Base-by-base conservation (phyloP, 2,888 invertebrate genomes). In the Polyploca ridens region DNA sequence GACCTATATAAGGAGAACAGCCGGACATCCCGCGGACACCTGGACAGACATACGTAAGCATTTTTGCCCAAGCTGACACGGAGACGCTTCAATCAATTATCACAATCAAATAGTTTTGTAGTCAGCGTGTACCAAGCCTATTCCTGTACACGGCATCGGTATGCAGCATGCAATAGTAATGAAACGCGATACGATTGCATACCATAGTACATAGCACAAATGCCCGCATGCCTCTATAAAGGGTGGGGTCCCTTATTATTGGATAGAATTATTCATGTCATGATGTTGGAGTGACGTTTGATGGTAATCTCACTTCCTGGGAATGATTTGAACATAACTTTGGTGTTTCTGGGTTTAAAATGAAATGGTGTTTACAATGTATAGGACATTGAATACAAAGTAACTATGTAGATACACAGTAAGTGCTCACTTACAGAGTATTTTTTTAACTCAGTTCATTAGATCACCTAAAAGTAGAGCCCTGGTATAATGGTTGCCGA, bases 251-350 rank as follows among this genome's bases (percentile, higher is more conserved):
- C 88, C 87, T 87, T 87, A 86, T 88, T 89, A 88, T 89, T 89
- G 86, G 85, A 87, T 77, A 75, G 80, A 85, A 90, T 90, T 89
- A 89, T 88, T 85, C 84, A 86, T 86, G 81, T 85, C 85, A 84
- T 83, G 82, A 79, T 76, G 77, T 73, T 75, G 75, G 82, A 80
- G 80, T 84, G 84, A 86, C 85, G 84, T 81, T 75, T 79, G 90
- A 91, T 89, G 83, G 84, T 90, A 87, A 90, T 91, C 89, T 88
- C 75, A 84, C 83, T 84, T 87, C 88, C 84, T 83, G 85, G 69
- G 71, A 76, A 75, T 79, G 80, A 83, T 85, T 84, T 77, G 70
- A 70, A 67, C 66, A 73, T 74, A 75, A 73, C 73, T 73, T 71
- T 65, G 71, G 66, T 69, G 44, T 61, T 14, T 54, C 49, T 54